Evolutionary conservation across 1,140 invertebrate genomes (phyloP), one percentile per base, ranked within the genome.

Genomic region (Lepidurus couesii): DNA sequence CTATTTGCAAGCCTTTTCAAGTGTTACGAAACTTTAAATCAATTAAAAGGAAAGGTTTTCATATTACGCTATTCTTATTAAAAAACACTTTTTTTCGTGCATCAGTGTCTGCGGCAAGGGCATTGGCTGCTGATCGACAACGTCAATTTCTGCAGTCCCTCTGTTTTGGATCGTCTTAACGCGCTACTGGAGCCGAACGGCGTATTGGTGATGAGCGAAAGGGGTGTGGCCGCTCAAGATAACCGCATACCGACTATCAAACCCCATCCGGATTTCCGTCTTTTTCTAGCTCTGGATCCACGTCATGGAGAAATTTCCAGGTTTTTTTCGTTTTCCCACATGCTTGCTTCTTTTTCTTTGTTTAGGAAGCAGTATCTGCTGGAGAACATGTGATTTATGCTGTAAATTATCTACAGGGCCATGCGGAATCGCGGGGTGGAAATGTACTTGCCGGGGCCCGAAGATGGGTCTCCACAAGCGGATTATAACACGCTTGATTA

Each of bases 361-460:
- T 43, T 24, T 21, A n/a, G 21, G n/a, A 42, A 47, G 74, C n/a
- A n/a, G 24, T n/a, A 9, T 10, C 34, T 76, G n/a, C 21, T 21
- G 44, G 42, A 43, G 73, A 7, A 78, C 21, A 74, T 53, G 44
- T 74, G 45, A 65, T 77, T 74, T 80, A 44, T 44, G 75, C 11
- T 21, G 13, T 80, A 44, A 73, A 34, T 42, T 44, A 80, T 81
- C 86, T 86, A 76, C 82, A 90, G 97, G 83, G 97, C 98, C 0
- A 99, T 99, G 97, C 89, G 97, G 79, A 99, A 99, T 84, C 89
- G 98, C 84, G 96, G 97, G 5, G 89, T 99, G 0, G 98, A 99
- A 87, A 92, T 99, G 81, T 96, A 88, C 82, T 84, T 98, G 73
- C 84, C 87, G 0, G 82, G 84, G 7, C 82, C 86, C 76, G 34